Percentiles rank a stretch among this genome's conserved stretches.
These are phyloP conservation scores for Rhincodon typus DNA, from an alignment of 2,797 vertebrate genomes.

Conservation along the genomic window DNA sequence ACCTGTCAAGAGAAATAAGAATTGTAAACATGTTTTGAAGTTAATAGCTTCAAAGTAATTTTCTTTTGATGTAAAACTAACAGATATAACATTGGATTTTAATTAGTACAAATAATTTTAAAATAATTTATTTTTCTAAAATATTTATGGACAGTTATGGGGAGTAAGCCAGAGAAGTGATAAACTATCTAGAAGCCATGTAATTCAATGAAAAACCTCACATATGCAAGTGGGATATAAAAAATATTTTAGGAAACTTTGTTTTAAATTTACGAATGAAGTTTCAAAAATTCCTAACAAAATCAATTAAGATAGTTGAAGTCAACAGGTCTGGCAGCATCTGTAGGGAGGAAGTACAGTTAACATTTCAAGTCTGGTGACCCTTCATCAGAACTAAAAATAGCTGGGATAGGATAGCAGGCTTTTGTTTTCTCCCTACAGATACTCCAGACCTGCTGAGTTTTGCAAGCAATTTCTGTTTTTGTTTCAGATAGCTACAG, in stretches of 20 bases:
- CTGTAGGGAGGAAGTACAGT: too few species aligned
- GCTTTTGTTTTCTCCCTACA: too few species aligned
- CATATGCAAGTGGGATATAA: background rate
- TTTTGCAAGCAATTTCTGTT: too few species aligned
- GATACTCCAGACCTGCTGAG: too few species aligned
- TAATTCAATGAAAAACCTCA: background rate
- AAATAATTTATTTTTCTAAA: background rate
- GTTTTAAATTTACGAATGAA: background rate
- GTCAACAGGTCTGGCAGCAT: too few species aligned
- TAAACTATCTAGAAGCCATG: background rate
- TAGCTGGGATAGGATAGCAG: too few species aligned
- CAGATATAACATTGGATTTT: background rate
- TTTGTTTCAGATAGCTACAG: too few species aligned
- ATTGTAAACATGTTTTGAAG: background rate
- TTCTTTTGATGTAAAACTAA: background rate
- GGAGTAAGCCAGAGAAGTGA: background rate
- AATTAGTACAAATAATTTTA: background rate
- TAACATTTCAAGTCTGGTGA: too few species aligned
- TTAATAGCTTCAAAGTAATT: background rate
- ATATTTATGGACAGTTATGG: background rate
- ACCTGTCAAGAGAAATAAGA: constrained; percentile 62
- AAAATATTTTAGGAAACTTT: background rate
- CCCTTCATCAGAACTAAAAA: too few species aligned
- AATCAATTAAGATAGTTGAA: background rate
- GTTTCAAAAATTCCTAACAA: background rate